These are phyloP conservation scores for Ramazzottius varieornatus DNA, from an alignment of 2,888 invertebrate genomes.

Conservation along the genomic window DNA sequence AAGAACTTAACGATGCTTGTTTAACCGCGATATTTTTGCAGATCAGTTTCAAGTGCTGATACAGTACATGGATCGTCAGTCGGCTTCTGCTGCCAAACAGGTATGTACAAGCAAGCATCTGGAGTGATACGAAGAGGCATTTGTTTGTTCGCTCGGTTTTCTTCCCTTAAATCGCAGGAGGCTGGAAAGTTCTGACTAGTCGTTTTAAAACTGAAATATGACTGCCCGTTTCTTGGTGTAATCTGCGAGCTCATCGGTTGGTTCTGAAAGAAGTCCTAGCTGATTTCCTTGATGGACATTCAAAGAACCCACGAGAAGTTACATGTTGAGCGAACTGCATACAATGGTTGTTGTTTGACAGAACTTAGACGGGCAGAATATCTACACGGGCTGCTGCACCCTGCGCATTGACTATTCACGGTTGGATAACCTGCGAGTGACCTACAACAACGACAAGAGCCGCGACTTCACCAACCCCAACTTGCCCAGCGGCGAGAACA, in stretches of 20 bases:
- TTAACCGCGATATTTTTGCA: conserved; percentile 22
- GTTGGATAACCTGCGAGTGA: conserved; percentile 85
- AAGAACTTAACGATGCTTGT: not conserved
- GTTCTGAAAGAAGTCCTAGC: no score
- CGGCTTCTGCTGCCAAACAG: conserved; percentile 86
- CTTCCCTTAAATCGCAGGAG: no score
- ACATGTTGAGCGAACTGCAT: no score
- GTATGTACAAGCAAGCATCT: no score
- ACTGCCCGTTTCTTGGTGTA: no score
- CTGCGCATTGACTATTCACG: conserved; percentile 97
- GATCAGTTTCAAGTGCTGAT: conserved; percentile 94
- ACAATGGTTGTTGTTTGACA: conserved; percentile 22
- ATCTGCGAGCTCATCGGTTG: no score
- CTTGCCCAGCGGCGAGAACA: conserved; percentile 82
- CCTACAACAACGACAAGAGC: conserved; percentile 99
- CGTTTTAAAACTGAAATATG: no score
- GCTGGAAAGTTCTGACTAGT: no score
- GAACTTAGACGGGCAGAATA: conserved; percentile 89
- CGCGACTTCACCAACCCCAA: conserved; percentile 95
- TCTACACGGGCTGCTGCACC: conserved; percentile 97
- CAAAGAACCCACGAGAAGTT: no score
- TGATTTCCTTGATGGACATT: no score
- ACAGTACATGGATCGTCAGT: conserved; percentile 86
- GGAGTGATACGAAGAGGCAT: no score
- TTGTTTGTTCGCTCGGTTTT: no score